A percentile compares a stretch with the other conserved stretches of the same genome.
Evolutionary conservation across 1,140 invertebrate genomes (phyloP).

Genomic region (Drosophila simulans): DNA sequence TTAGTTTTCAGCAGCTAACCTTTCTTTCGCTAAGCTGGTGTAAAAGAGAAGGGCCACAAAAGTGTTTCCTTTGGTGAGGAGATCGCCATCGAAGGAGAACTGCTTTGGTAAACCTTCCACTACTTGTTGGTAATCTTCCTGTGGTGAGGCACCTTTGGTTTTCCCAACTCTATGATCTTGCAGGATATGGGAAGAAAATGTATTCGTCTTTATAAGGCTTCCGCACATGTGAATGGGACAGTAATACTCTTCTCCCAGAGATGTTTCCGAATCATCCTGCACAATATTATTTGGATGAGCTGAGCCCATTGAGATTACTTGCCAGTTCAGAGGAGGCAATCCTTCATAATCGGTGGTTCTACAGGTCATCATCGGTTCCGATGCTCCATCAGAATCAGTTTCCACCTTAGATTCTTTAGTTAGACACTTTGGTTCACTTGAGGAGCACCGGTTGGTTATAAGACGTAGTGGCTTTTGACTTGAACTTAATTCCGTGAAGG

Average conservation of each 20-base stretch:
- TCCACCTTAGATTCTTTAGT: not conserved
- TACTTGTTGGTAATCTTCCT: slow-evolving; percentile 1
- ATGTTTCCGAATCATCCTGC: not conserved
- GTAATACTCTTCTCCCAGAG: not conserved
- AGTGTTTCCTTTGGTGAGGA: not conserved
- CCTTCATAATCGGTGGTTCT: not conserved
- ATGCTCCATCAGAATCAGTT: not conserved
- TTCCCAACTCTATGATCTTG: not conserved
- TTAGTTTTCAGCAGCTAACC: not conserved
- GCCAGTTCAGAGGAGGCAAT: not conserved
- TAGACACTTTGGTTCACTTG: not conserved
- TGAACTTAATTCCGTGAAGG: not conserved
- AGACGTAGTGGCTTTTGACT: slow-evolving; percentile 10
- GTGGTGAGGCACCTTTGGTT: not conserved
- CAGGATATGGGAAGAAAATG: not conserved
- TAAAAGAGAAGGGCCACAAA: slow-evolving; percentile 10
- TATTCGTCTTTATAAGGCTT: not conserved
- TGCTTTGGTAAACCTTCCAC: slow-evolving; percentile 11
- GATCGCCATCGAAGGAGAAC: not conserved
- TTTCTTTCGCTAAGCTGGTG: not conserved
- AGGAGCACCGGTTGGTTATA: not conserved
- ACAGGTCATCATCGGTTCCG: not conserved
- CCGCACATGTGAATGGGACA: slow-evolving; percentile 10
- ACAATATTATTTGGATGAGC: not conserved
- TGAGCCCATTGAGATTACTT: not conserved